These are phyloP conservation scores for Nomada fabriciana DNA, from an alignment of 2,888 invertebrate species.

Conservation along the genomic window DNA sequence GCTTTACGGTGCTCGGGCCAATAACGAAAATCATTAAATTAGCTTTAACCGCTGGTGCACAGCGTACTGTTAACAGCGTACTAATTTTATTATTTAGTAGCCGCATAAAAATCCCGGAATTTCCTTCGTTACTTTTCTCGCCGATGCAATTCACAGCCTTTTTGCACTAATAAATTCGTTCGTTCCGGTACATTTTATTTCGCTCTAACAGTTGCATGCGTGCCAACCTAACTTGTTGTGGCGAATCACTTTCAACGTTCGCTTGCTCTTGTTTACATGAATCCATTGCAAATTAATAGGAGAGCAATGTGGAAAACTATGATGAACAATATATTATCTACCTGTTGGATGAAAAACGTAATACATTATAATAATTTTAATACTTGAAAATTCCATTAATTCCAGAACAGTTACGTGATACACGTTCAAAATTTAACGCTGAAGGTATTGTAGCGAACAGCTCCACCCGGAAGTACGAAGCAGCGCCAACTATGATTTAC, in stretches of 20 bases:
- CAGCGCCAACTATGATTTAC: neutral
- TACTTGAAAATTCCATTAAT: too few species aligned
- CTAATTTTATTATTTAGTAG: constrained; percentile 81
- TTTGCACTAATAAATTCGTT: constrained; percentile 16
- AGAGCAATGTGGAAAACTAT: too few species aligned
- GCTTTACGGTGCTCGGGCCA: constrained; percentile 80
- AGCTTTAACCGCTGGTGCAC: constrained; percentile 76
- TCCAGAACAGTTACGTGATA: neutral
- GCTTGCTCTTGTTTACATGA: neutral
- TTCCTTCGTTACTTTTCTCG: constrained; percentile 43
- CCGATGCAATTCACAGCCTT: constrained; percentile 30
- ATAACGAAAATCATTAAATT: constrained; percentile 84
- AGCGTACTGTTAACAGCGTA: constrained; percentile 78
- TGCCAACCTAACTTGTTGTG: neutral
- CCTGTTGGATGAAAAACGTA: too few species aligned
- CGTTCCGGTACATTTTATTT: neutral
- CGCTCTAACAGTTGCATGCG: neutral
- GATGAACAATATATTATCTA: neutral
- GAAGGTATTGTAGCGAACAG: neutral
- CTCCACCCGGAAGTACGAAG: too few species aligned
- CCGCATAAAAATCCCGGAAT: constrained; percentile 72
- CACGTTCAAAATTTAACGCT: neutral
- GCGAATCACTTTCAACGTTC: neutral
- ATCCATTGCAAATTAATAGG: too few species aligned
- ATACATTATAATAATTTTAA: too few species aligned